Conservation (phyloP, 1,140 invertebrate genomes). For the Orchestia grillus region DNA sequence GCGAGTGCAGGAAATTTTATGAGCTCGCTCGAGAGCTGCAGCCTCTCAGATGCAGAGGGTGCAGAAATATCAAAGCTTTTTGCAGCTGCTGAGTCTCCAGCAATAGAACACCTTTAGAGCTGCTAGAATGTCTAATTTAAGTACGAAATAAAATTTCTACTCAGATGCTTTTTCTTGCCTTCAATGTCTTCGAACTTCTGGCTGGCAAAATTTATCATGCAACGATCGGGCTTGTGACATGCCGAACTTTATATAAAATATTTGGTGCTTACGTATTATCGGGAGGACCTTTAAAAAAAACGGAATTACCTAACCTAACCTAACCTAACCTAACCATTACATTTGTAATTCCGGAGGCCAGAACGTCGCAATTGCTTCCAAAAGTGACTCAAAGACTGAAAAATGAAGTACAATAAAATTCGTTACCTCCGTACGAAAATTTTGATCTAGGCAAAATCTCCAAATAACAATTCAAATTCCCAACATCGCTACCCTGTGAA, state of each 20-base stretch:
- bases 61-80: background rate
- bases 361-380: no score
- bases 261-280: no score
- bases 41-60: background rate
- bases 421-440: no score
- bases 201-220: background rate
- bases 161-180: background rate
- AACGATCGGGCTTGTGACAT: background rate
- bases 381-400: no score
- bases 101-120: background rate
- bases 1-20: background rate
- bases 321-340: no score
- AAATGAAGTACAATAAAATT: no score
- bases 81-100: background rate
- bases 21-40: background rate
- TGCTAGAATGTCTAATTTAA: background rate
- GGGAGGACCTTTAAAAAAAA: no score
- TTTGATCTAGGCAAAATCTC: no score
- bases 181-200: background rate
- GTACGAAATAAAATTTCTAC: background rate
- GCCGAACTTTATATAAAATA: background rate
- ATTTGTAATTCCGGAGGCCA: no score
- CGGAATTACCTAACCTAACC: no score
- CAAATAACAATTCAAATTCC: no score
- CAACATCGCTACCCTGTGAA: no score